Percentiles rank a stretch among this genome's conserved stretches.
These are phyloP conservation scores for Macrotus californicus DNA, from an alignment of 2,113 vertebrate species.

Conservation along the genomic window DNA sequence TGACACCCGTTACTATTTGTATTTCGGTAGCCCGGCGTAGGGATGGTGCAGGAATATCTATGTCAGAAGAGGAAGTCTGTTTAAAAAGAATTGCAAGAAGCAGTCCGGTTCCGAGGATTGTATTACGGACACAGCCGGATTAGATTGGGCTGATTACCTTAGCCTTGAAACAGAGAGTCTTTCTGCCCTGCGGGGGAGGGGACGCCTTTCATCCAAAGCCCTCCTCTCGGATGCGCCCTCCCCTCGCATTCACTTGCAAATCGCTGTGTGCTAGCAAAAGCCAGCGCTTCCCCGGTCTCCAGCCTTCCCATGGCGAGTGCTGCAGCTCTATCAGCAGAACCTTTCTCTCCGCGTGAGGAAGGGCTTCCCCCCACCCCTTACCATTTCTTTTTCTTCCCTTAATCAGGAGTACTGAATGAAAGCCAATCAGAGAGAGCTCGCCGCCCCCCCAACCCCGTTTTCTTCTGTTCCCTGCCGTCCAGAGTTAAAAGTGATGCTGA, in stretches of 20 bases:
- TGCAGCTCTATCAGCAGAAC: slow-evolving; percentile 72
- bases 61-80: slow-evolving; percentile 12
- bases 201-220: slow-evolving; percentile 69
- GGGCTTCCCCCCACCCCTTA: background rate
- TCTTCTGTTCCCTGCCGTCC: slow-evolving; percentile 76
- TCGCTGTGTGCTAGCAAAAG: slow-evolving; percentile 73
- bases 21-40: background rate
- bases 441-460: slow-evolving; percentile 52
- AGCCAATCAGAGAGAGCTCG: slow-evolving; percentile 78
- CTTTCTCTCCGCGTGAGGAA: slow-evolving; percentile 48
- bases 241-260: slow-evolving; percentile 86
- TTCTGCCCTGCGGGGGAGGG: slow-evolving; percentile 77
- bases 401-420: slow-evolving; percentile 81
- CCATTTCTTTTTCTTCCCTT: background rate
- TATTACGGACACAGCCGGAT: slow-evolving; percentile 25
- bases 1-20: background rate
- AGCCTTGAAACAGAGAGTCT: slow-evolving; percentile 73
- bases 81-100: slow-evolving; percentile 16
- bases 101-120: background rate
- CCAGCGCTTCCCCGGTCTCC: slow-evolving; percentile 68
- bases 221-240: slow-evolving; percentile 72
- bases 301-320: slow-evolving; percentile 76
- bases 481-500: slow-evolving; percentile 83
- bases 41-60: background rate
- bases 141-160: slow-evolving; percentile 75